Evolutionary conservation across 2,888 invertebrate species (phyloP).

Genomic region (Phrixothrix hirtus): DNA sequence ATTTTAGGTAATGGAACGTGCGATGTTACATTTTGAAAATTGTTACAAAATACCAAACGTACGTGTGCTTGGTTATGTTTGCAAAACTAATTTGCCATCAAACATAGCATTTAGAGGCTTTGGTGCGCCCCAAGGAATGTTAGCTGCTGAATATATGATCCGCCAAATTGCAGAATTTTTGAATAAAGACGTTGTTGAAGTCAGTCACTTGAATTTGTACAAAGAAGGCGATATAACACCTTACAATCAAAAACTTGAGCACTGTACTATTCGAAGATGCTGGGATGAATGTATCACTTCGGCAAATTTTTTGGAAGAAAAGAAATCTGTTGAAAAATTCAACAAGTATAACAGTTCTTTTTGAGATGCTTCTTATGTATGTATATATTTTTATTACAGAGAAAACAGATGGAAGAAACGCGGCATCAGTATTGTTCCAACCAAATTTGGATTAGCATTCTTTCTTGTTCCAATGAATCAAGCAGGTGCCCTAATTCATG

Average conservation of each 20-base stretch:
- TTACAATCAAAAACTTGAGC: slow-evolving; percentile 72
- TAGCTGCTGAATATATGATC: slow-evolving; percentile 77
- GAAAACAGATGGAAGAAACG: slow-evolving; percentile 84
- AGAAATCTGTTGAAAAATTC: slow-evolving; percentile 65
- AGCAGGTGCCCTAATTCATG: slow-evolving; percentile 82
- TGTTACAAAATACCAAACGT: slow-evolving; percentile 79
- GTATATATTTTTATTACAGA: slow-evolving; percentile 50
- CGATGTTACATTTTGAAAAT: slow-evolving; percentile 83
- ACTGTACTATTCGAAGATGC: slow-evolving; percentile 75
- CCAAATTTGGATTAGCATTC: slow-evolving; percentile 84
- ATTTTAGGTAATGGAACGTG: slow-evolving; percentile 75
- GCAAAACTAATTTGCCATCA: slow-evolving; percentile 87
- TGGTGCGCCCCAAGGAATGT: slow-evolving; percentile 91
- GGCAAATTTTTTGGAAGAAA: slow-evolving; percentile 66
- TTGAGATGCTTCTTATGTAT: background rate
- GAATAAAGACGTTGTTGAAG: slow-evolving; percentile 65
- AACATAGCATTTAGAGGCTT: slow-evolving; percentile 94
- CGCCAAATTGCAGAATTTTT: slow-evolving; percentile 76
- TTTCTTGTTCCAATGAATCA: slow-evolving; percentile 78
- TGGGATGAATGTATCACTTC: slow-evolving; percentile 77
- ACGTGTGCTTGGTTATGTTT: slow-evolving; percentile 71
- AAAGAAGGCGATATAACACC: slow-evolving; percentile 77
- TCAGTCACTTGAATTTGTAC: slow-evolving; percentile 78
- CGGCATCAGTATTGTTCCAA: slow-evolving; percentile 80
- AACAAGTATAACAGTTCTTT: slow-evolving; percentile 62